A percentile compares a stretch with the other conserved stretches of the same genome.
Conservation (phyloP, 2,797 vertebrate genomes). For the Oceanodroma leucorhoa region DNA sequence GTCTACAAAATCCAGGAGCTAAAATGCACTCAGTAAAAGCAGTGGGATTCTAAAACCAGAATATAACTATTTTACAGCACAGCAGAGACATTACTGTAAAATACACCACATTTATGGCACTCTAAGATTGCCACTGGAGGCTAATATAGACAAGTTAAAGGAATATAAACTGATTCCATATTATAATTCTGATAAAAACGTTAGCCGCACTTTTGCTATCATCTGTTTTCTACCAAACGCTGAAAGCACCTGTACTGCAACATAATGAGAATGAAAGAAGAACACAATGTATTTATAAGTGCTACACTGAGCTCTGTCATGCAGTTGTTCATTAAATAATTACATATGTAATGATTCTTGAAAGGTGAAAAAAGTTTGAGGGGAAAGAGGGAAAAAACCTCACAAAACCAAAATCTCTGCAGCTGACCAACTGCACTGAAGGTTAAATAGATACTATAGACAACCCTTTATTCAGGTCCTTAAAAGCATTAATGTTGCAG, state of each 20-base stretch:
- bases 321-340: background rate
- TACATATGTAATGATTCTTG: background rate
- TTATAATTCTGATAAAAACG: background rate
- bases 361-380: background rate
- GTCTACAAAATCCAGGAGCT: background rate
- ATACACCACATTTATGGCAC: background rate
- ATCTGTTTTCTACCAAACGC: background rate
- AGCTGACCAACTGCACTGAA: background rate
- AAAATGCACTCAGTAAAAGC: background rate
- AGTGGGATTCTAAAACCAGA: background rate
- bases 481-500: background rate
- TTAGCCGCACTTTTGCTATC: background rate
- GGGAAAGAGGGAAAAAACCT: background rate
- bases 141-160: background rate
- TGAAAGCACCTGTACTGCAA: background rate
- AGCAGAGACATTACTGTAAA: background rate
- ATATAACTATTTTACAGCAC: background rate
- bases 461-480: background rate
- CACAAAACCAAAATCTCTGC: background rate
- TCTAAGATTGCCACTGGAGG: background rate
- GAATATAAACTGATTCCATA: background rate
- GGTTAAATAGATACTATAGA: background rate
- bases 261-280: background rate
- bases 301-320: background rate
- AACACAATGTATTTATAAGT: background rate